Evolutionary conservation across 2,797 vertebrate genomes (phyloP).

Genomic region (Vespertilio murinus): DNA sequence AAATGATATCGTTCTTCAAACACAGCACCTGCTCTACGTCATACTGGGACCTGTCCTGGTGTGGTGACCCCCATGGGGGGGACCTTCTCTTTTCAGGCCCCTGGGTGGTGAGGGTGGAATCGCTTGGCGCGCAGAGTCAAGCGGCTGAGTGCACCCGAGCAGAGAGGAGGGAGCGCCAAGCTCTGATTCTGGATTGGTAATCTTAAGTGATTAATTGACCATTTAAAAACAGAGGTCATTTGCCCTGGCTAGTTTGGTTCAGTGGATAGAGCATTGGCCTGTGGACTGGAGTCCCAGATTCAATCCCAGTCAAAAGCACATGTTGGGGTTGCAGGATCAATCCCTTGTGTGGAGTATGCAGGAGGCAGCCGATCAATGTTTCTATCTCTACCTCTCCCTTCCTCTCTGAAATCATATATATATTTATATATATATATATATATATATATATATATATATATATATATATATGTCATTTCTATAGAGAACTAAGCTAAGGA

Average conservation of each 20-base stretch:
- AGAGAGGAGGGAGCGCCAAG: accelerated
- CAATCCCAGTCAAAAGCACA: too few relatives aligned
- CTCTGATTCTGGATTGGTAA: neutral
- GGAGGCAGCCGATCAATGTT: too few relatives aligned
- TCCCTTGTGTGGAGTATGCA: too few relatives aligned
- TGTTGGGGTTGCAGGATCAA: too few relatives aligned
- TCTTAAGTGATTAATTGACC: constrained; percentile 73
- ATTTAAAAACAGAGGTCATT: constrained; percentile 62
- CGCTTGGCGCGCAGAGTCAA: neutral
- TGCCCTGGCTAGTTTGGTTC: too few relatives aligned
- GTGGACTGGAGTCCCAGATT: too few relatives aligned
- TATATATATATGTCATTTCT: constrained; percentile 70
- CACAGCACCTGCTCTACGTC: constrained; percentile 70
- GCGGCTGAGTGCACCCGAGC: accelerated
- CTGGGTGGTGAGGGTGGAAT: accelerated
- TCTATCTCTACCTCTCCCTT: too few relatives aligned
- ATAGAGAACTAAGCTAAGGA: constrained; percentile 36
- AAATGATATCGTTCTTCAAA: constrained; percentile 64
- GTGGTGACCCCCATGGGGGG: neutral
- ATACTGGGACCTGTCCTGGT: neutral
- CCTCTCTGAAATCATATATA: too few relatives aligned
- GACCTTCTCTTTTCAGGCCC: neutral
- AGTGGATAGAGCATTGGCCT: too few relatives aligned
- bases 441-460: too few relatives aligned
- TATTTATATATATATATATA: too few relatives aligned